Conservation (phyloP, 2,113 vertebrate genomes). For the Struthidea cinerea region DNA sequence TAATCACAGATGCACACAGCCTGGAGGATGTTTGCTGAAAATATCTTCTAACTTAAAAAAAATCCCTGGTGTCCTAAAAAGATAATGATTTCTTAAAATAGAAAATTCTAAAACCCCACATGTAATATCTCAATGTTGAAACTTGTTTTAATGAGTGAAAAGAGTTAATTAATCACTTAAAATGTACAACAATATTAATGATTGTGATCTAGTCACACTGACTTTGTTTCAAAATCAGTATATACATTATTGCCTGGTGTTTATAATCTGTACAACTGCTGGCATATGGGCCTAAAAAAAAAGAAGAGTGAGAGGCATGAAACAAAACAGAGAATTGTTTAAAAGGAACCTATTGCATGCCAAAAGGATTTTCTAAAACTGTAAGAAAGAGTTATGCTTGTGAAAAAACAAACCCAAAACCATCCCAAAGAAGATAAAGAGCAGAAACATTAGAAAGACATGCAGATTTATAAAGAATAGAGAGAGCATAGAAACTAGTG, state of each 20-base stretch:
- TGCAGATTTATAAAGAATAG: neutral
- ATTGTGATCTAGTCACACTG: neutral
- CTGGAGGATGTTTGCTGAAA: slow-evolving; percentile 11
- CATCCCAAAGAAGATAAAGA: neutral
- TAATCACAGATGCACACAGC: slow-evolving; percentile 2
- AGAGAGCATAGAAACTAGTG: neutral
- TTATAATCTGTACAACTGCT: neutral
- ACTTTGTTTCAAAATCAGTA: neutral
- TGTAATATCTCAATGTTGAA: neutral
- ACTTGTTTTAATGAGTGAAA: neutral
- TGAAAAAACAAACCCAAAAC: neutral
- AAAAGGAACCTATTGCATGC: neutral
- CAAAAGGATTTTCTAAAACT: neutral
- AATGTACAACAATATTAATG: neutral
- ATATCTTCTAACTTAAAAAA: neutral
- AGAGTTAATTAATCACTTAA: neutral
- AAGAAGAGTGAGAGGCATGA: neutral
- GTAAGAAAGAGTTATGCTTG: neutral
- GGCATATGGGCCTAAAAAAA: neutral
- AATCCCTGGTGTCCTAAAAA: neutral
- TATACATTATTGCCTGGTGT: neutral
- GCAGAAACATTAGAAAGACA: neutral
- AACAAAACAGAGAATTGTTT: neutral
- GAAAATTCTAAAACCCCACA: neutral
- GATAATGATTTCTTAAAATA: neutral